phyloP scores from a whole-genome alignment of 2,888 invertebrate species.

The Archips xylosteana region DNA sequence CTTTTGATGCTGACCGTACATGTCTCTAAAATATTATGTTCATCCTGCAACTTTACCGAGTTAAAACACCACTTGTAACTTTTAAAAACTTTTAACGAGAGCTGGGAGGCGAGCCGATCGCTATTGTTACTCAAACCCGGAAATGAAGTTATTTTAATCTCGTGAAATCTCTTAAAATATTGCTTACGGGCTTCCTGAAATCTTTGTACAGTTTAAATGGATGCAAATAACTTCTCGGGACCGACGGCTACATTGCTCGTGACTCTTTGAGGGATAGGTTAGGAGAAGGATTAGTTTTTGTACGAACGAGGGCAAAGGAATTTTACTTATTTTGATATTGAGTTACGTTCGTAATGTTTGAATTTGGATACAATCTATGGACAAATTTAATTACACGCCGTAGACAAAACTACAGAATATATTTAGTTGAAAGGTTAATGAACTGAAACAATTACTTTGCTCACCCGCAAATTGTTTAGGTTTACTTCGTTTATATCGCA shows the following conservation, averaged over 20 bases:
- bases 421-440: no score
- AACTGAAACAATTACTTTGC: no score
- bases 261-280: neutral
- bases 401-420: no score
- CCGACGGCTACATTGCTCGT: neutral
- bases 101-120: neutral
- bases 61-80: neutral
- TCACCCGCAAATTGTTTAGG: no score
- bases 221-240: slow-evolving; percentile 5
- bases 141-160: slow-evolving; percentile 7
- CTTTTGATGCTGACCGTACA: no score
- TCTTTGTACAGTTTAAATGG: slow-evolving; percentile 1
- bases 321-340: neutral
- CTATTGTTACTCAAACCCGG: neutral
- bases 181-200: neutral
- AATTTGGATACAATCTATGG: no score
- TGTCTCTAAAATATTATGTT: no score
- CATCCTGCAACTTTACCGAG: neutral
- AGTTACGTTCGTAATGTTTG: no score
- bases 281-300: no score
- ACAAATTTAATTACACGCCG: no score
- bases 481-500: no score
- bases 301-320: neutral
- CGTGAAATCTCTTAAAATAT: neutral
- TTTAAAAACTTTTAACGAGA: slow-evolving; percentile 4